A percentile compares a stretch with the other conserved stretches of the same genome.
phyloP scores from a whole-genome alignment of 2,888 invertebrate genomes.

The Linhomoeus sp. region DNA sequence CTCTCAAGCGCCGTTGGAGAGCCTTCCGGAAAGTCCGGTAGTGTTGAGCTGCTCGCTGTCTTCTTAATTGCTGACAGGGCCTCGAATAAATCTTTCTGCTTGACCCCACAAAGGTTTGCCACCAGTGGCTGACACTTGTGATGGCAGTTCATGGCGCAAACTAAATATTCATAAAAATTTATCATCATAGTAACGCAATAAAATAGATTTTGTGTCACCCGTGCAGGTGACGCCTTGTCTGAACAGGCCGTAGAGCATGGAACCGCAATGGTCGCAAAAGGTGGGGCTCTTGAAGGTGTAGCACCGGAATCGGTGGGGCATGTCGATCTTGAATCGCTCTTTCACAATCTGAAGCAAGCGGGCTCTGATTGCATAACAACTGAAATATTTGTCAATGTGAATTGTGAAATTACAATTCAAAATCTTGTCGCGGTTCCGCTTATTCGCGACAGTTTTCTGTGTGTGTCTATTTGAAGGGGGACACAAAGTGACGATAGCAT shows the following conservation, averaged over 20 bases:
- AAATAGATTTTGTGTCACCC: constrained; percentile 47
- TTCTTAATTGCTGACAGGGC: constrained; percentile 66
- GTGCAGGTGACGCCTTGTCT: constrained; percentile 87
- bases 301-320: constrained; percentile 81
- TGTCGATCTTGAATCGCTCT: constrained; percentile 87
- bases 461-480: background rate
- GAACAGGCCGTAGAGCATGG: constrained; percentile 77
- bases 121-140: constrained; percentile 93
- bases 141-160: constrained; percentile 87
- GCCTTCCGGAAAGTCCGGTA: too few species aligned
- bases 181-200: too few species aligned
- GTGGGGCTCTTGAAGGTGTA: constrained; percentile 92
- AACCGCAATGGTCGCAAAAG: constrained; percentile 94
- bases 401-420: too few species aligned
- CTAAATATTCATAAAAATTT: constrained; percentile 15
- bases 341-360: constrained; percentile 53
- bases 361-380: constrained; percentile 1
- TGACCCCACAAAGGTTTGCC: constrained; percentile 91
- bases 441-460: too few species aligned
- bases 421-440: too few species aligned
- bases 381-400: too few species aligned
- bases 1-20: too few species aligned
- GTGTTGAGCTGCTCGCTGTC: too few species aligned
- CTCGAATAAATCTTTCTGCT: constrained; percentile 89
- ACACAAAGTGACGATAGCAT: too few species aligned